These are phyloP conservation scores for Psephotus haematonotus DNA, from an alignment of 2,113 vertebrate genomes.

Conservation along the genomic window DNA sequence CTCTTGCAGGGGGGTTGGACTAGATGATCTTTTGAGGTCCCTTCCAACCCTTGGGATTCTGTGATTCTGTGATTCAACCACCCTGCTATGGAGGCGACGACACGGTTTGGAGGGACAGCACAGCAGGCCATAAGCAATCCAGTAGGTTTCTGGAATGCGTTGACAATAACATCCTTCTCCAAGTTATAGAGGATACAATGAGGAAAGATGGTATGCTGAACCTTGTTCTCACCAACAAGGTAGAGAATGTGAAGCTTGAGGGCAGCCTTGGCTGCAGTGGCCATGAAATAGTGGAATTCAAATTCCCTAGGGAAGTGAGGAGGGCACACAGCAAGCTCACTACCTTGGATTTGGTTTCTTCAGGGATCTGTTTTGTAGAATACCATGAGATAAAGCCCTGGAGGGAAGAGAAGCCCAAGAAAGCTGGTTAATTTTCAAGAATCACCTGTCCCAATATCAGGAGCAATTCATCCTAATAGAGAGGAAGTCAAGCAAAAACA, in stretches of 20 bases:
- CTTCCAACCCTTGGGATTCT: too few species aligned
- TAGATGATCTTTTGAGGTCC: too few species aligned
- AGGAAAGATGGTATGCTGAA: neutral
- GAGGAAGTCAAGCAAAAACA: neutral
- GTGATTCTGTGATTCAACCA: too few species aligned
- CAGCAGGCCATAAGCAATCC: neutral
- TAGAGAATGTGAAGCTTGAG: neutral
- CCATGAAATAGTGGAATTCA: neutral
- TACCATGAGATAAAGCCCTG: neutral
- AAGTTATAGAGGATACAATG: neutral
- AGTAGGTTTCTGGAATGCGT: neutral
- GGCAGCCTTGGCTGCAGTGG: neutral
- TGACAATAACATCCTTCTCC: neutral
- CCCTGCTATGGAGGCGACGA: neutral
- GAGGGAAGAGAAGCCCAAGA: neutral
- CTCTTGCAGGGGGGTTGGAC: too few species aligned
- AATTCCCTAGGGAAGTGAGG: neutral
- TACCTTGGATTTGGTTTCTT: neutral
- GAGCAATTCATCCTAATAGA: neutral
- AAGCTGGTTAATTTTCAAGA: neutral
- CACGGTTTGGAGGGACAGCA: neutral
- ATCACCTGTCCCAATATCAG: neutral
- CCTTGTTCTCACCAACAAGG: neutral
- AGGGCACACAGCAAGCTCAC: neutral
- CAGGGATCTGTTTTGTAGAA: neutral